Conservation (phyloP, 2,797 vertebrate genomes). For the Neomorphus geoffroyi region DNA sequence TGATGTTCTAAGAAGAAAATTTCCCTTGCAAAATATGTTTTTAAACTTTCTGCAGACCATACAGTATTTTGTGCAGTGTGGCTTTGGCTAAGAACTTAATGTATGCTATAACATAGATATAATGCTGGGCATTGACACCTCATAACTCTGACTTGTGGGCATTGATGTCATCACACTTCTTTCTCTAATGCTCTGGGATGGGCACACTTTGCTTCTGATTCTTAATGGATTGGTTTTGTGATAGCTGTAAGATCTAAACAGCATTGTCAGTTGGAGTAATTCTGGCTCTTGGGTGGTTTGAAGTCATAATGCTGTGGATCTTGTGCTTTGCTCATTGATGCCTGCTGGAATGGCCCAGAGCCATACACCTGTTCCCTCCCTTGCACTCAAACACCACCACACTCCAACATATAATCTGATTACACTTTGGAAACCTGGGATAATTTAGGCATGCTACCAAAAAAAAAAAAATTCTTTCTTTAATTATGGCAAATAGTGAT, state of each 20-base stretch:
- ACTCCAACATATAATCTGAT: not conserved
- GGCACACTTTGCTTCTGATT: not conserved
- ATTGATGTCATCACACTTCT: not conserved
- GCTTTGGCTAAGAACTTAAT: not conserved
- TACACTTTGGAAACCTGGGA: not conserved
- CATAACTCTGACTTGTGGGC: conserved; percentile 33
- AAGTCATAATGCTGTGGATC: not conserved
- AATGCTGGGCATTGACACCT: not conserved
- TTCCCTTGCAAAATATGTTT: not conserved
- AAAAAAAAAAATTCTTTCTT: not conserved
- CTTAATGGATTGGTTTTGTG: not conserved
- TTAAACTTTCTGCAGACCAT: not conserved
- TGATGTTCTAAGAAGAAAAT: conserved; percentile 19
- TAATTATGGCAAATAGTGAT: not conserved
- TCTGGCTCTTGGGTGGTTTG: not conserved
- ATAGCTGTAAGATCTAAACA: not conserved
- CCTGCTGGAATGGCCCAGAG: not conserved
- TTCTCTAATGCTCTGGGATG: not conserved
- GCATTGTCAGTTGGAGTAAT: not conserved
- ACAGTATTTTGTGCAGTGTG: conserved; percentile 1
- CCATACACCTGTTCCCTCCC: not conserved
- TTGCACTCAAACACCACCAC: not conserved
- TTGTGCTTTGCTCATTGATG: not conserved
- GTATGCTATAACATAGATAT: not conserved
- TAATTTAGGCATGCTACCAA: not conserved